These are phyloP conservation scores for Apocheima hispidaria DNA, from an alignment of 2,888 invertebrate genomes.

Conservation along the genomic window DNA sequence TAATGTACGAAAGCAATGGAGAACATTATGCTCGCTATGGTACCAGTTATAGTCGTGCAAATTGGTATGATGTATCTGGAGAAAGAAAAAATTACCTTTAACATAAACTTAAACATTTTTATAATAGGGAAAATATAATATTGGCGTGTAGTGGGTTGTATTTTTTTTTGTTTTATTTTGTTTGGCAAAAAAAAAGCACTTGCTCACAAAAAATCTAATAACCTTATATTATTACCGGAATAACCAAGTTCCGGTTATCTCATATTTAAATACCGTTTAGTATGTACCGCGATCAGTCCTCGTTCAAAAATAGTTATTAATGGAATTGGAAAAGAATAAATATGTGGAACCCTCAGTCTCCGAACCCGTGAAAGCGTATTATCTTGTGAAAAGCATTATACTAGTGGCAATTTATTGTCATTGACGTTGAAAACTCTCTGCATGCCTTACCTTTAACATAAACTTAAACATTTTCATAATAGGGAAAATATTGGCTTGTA, in stretches of 20 bases:
- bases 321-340: conserved; percentile 35
- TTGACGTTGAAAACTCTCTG: background rate
- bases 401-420: conserved; percentile 16
- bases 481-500: too few species aligned
- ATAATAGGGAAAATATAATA: too few species aligned
- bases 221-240: background rate
- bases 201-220: too few species aligned
- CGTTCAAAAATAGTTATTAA: conserved; percentile 27
- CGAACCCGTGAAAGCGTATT: conserved; percentile 23
- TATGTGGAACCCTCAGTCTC: conserved; percentile 16
- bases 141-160: too few species aligned
- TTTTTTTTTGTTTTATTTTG: too few species aligned
- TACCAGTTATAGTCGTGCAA: background rate
- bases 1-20: conserved; percentile 1
- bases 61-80: conserved; percentile 26
- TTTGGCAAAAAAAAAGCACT: too few species aligned
- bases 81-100: too few species aligned
- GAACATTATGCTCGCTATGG: background rate
- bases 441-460: too few species aligned
- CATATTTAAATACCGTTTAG: background rate
- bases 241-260: background rate
- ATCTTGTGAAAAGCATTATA: conserved; percentile 15
- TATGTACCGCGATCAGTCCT: background rate
- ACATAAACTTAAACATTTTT: too few species aligned
- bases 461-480: too few species aligned